Base-by-base conservation (phyloP, 2,797 vertebrate species). In the Artibeus lituratus region DNA sequence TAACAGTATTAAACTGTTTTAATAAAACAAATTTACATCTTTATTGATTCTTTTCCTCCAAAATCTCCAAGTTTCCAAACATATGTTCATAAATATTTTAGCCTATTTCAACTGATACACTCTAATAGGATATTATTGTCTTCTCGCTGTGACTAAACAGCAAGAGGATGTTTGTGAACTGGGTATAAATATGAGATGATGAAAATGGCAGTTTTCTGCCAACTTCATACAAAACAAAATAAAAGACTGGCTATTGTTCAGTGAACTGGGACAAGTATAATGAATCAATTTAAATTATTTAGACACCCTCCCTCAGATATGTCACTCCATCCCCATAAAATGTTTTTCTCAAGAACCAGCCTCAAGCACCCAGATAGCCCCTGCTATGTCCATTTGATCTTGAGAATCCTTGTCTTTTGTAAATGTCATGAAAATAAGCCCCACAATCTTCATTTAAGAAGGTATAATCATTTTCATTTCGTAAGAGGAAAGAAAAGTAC, bases 321-420 rank as follows among this genome's bases (percentile, higher is more conserved):
- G 39, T 47, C 59, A 65, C 74, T 88, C 88, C 8, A n/a, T 29
- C 19, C 59, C 72, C 86, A 80, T 29, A 87, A 92, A 94, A 86
- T 16, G 32, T 53, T 91, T 69, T 80, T 87, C 49, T 47, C 47
- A 96, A 93, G 80, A 62, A 89, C 94, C 69, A 93, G n/a, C 81
- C 32, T 92, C 93, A 96, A 93, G 94, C 95, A 96, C 78, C 85
- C 88, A 95, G 81, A 95, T 95, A 94, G 88, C 69, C 82, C 42
- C 80, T 70, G 32, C 77, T 88, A 5, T 76, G 47, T 42, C 94
- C 84, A 82, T 24, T 90, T 96, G 92, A 94, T 87, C 87, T 91
- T 72, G 91, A 55, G 82, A 74, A 93, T 88, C 70, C 39, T 77
- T 94, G 55, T 55, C 53, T 82, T 91, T 70, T 94, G 67, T 87